Conservation (phyloP, 2,797 vertebrate genomes). For the Hippopotamyrus pictus region DNA sequence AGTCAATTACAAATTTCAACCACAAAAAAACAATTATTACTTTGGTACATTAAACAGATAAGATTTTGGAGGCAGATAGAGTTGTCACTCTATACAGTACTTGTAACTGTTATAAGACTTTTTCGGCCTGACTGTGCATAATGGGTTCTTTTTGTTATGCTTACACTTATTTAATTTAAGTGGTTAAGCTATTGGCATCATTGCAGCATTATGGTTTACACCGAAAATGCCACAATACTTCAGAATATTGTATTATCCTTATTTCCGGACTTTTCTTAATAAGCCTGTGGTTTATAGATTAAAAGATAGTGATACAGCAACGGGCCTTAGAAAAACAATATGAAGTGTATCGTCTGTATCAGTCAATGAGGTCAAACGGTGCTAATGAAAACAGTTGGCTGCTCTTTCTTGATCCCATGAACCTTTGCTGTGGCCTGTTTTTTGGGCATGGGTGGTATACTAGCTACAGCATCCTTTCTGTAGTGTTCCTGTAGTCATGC, state of each 20-base stretch:
- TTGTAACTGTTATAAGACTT: neutral
- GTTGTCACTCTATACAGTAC: neutral
- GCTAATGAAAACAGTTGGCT: neutral
- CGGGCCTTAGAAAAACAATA: neutral
- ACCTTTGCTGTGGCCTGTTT: neutral
- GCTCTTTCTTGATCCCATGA: neutral
- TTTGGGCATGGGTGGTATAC: neutral
- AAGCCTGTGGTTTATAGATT: neutral
- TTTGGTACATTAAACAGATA: neutral
- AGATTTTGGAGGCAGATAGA: neutral
- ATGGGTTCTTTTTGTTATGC: neutral
- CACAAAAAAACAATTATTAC: neutral
- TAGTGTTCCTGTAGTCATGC: conserved; percentile 12
- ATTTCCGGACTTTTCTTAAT: neutral
- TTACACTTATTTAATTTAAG: neutral
- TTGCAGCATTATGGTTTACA: neutral
- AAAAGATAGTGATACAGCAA: neutral
- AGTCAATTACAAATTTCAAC: neutral
- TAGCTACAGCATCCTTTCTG: neutral
- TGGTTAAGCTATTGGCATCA: neutral
- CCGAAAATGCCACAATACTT: neutral
- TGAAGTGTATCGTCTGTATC: neutral
- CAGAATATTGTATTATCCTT: neutral
- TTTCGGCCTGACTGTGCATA: neutral
- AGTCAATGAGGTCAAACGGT: neutral